Evolutionary conservation across 2,113 vertebrate species (phyloP).

Genomic region (Andinoacara biseriatus): DNA sequence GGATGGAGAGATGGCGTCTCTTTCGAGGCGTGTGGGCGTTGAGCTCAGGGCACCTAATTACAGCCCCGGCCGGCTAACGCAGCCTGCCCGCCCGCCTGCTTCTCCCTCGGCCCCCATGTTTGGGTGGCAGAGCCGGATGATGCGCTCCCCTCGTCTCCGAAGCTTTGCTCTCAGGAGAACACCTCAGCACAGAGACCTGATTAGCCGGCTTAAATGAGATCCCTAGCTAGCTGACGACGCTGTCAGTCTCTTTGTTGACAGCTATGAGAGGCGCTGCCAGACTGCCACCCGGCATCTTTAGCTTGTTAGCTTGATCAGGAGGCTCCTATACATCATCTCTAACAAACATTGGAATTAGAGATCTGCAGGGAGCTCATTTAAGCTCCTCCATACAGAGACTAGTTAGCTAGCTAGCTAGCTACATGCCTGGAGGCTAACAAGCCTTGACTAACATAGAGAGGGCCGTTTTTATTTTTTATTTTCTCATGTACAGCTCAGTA

Average conservation of each 20-base stretch:
- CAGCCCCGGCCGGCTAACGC: conserved; percentile 55
- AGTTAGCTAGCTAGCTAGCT: conserved; percentile 44
- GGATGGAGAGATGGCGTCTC: conserved; percentile 49
- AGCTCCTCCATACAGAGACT: conserved; percentile 36
- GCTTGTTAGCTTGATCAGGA: conserved; percentile 59
- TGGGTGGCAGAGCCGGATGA: conserved; percentile 72
- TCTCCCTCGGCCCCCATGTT: conserved; percentile 69
- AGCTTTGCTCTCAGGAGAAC: conserved; percentile 64
- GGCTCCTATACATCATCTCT: conserved; percentile 41
- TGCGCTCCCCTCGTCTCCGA: conserved; percentile 38
- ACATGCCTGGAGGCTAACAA: conserved; percentile 51
- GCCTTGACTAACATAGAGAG: conserved; percentile 37
- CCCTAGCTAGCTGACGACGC: conserved; percentile 59
- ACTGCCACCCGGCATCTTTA: conserved; percentile 44
- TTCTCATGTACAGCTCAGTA: conserved; percentile 64
- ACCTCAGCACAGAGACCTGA: conserved; percentile 67
- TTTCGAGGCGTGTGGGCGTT: conserved; percentile 67
- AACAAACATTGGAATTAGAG: conserved; percentile 41
- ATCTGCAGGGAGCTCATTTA: conserved; percentile 63
- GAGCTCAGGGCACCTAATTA: conserved; percentile 75
- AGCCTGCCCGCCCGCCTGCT: conserved; percentile 28
- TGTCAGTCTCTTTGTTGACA: conserved; percentile 71
- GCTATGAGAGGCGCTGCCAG: conserved; percentile 37
- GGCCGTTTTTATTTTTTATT: conserved; percentile 22
- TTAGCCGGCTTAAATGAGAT: conserved; percentile 71